Evolutionary conservation across 2,797 vertebrate genomes (phyloP).

Genomic region (Arrhamphus sclerolepis): DNA sequence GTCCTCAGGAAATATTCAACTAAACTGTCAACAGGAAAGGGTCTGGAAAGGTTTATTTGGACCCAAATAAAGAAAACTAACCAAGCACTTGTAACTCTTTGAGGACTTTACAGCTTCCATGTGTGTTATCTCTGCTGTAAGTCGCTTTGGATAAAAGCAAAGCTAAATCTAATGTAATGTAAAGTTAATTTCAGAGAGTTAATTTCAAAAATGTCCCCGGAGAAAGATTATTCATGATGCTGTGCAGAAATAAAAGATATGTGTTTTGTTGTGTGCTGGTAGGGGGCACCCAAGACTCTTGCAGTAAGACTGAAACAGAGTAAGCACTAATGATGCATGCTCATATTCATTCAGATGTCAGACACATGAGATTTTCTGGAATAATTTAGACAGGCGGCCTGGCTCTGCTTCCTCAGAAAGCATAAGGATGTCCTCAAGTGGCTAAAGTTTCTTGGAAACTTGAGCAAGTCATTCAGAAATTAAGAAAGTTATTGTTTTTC

Average conservation of each 20-base stretch:
- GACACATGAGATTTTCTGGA: constrained; percentile 18
- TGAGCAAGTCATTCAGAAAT: too few relatives aligned
- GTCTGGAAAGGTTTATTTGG: too few relatives aligned
- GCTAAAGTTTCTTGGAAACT: neutral
- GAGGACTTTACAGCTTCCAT: neutral
- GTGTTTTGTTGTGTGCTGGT: constrained; percentile 13
- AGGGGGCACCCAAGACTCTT: constrained; percentile 60
- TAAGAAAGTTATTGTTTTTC: constrained; percentile 1
- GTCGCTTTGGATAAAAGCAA: too few relatives aligned
- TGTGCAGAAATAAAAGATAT: constrained; percentile 5
- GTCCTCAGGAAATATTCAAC: too few relatives aligned
- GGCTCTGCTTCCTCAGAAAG: neutral
- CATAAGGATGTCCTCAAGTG: neutral
- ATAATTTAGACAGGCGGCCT: neutral
- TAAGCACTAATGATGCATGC: neutral
- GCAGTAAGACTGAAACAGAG: neutral
- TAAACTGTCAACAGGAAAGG: too few relatives aligned
- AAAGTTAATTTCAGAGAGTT: too few relatives aligned
- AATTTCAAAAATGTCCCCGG: constrained; percentile 18
- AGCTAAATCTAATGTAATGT: too few relatives aligned
- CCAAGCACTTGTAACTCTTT: too few relatives aligned
- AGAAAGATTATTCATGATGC: constrained; percentile 18
- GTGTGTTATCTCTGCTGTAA: constrained; percentile 17
- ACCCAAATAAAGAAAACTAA: too few relatives aligned
- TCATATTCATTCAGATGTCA: constrained; percentile 13